Evolutionary conservation across 2,113 vertebrate species (phyloP).

Genomic region (Lucifuga dentata): DNA sequence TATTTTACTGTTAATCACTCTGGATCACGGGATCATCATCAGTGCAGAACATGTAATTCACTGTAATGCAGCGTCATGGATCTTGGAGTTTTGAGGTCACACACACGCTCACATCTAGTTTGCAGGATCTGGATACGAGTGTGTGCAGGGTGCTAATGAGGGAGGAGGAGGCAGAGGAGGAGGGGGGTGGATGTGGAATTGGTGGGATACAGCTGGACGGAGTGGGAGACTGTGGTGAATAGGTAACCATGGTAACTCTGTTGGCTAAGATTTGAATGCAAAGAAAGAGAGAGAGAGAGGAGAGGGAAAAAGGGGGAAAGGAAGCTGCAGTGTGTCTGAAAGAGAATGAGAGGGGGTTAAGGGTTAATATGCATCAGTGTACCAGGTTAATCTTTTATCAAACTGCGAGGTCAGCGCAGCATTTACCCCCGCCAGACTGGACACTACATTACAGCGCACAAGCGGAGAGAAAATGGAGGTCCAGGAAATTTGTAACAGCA

Average conservation of each 20-base stretch:
- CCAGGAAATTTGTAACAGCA: constrained; percentile 32
- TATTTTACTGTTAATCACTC: not conserved
- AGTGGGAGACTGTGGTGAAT: constrained; percentile 80
- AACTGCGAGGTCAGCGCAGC: constrained; percentile 64
- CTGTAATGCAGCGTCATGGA: not conserved
- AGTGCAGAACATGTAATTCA: not conserved
- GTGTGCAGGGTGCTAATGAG: constrained; percentile 74
- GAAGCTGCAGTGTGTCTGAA: constrained; percentile 58
- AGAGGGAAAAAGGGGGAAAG: constrained; percentile 30
- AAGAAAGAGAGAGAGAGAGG: constrained; percentile 51
- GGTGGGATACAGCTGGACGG: constrained; percentile 78
- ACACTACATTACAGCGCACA: constrained; percentile 13
- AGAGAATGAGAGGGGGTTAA: constrained; percentile 45
- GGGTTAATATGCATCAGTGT: constrained; percentile 78
- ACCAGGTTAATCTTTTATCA: constrained; percentile 79
- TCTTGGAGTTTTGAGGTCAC: constrained; percentile 20
- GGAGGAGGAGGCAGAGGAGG: constrained; percentile 27
- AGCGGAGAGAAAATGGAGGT: not conserved
- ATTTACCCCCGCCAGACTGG: constrained; percentile 56
- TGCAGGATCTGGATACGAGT: constrained; percentile 42
- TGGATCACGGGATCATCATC: not conserved
- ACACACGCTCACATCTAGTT: constrained; percentile 26
- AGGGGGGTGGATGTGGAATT: constrained; percentile 56
- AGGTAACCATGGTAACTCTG: constrained; percentile 84
- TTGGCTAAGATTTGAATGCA: constrained; percentile 80